Percentiles rank a stretch among this genome's conserved stretches.
Conservation (phyloP, 2,113 vertebrate genomes). For the Osmerus eperlanus region DNA sequence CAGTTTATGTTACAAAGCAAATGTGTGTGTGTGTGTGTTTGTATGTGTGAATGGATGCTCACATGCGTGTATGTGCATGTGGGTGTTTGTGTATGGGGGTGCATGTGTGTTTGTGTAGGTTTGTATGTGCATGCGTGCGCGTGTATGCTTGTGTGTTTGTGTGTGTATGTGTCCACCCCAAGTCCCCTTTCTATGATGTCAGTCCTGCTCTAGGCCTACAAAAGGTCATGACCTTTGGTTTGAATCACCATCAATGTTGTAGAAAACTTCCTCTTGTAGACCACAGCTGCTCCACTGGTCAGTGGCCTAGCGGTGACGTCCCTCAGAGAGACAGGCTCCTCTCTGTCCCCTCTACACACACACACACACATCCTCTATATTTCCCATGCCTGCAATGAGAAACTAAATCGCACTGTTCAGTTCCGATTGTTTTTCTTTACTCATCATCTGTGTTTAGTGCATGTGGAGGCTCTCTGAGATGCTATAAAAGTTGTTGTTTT, state of each 20-base stretch:
- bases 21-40: conserved; percentile 20
- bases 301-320: no score
- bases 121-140: conserved; percentile 31
- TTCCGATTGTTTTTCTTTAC: conserved; percentile 27
- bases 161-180: no score
- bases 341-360: no score
- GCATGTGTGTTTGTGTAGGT: conserved; percentile 6
- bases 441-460: conserved; percentile 43
- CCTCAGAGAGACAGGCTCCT: no score
- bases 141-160: neutral
- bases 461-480: conserved; percentile 42
- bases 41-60: neutral
- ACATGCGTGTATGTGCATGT: conserved; percentile 35
- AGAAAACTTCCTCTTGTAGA: no score
- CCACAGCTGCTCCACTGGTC: no score
- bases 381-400: conserved; percentile 1
- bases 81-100: conserved; percentile 19
- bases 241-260: no score
- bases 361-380: conserved; percentile 1
- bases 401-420: neutral
- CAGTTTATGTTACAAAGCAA: conserved; percentile 37
- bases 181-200: no score
- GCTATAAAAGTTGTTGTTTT: conserved; percentile 16
- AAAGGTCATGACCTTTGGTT: no score
- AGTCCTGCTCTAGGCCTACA: no score